Conservation (phyloP, 2,888 invertebrate species). For the Eilema griseolum region DNA sequence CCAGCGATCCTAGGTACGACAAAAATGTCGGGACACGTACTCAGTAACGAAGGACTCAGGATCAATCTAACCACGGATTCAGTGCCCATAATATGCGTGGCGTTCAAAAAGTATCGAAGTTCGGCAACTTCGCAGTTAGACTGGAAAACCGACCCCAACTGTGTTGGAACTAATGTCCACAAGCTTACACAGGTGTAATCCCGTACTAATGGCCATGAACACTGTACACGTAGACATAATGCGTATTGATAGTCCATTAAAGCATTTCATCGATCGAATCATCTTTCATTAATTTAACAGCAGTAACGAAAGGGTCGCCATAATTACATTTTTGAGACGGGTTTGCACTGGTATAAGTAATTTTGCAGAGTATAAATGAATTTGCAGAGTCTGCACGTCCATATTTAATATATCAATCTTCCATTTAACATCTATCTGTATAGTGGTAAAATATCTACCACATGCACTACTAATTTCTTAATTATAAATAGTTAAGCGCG, state of each 20-base stretch:
- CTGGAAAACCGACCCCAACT: no score
- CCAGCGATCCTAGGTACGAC: conserved; percentile 62
- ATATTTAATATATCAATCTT: neutral
- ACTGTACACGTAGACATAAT: conserved; percentile 60
- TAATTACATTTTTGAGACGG: neutral
- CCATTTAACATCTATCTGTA: neutral
- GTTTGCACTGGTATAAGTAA: neutral
- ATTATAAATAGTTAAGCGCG: no score
- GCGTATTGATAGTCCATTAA: conserved; percentile 78
- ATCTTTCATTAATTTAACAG: conserved; percentile 71
- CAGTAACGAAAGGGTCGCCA: conserved; percentile 48
- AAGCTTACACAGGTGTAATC: conserved; percentile 74
- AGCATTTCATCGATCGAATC: conserved; percentile 69
- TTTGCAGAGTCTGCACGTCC: conserved; percentile 8
- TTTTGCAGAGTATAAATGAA: conserved; percentile 14
- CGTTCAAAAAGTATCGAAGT: no score
- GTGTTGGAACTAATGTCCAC: conserved; percentile 63
- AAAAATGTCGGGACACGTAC: no score
- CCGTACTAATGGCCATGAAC: conserved; percentile 58
- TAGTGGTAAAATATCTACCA: conserved; percentile 12
- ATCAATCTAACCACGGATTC: no score
- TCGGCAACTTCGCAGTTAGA: no score
- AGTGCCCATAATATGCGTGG: no score
- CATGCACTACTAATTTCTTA: neutral
- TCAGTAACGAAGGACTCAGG: no score